Evolutionary conservation across 2,888 invertebrate species (phyloP), one percentile per base, ranked within the genome.

Genomic region (Aromia moschata): DNA sequence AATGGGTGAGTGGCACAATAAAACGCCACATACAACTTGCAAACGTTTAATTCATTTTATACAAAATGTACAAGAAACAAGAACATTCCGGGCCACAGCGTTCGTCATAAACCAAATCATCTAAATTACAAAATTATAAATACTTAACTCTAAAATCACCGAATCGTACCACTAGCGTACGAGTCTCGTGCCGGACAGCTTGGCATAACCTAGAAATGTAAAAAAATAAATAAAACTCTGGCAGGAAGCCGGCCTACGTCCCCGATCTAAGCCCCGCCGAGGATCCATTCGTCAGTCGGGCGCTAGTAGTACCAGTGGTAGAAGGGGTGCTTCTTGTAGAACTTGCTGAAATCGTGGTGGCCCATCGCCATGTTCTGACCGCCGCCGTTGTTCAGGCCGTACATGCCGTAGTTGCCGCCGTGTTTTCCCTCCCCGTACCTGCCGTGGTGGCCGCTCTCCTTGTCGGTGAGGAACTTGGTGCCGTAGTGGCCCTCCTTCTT

Each of bases 281-380:
- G 10, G 4, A 10, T 25, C 20, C 33, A 41, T 31, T 10, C 17
- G 15, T 9, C 14, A 18, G n/a, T 5, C 2, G 20, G 14, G 2
- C n/a, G 20, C 54, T 46, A 67, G 20, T 67, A 67, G 49, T 67
- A 67, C 38, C 56, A 45, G 9, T 62, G 47, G 37, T 86, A 83
- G 57, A 78, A 76, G 9, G 80, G 80, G 73, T 85, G 84, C 71
- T 83, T 84, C 66, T 86, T 84, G 74, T 80, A 86, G 37, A 84
- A 84, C 1, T 84, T 84, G 58, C 79, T 84, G 15, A 83, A 83
- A 55, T 86, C 86, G 61, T 86, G 86, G 68, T 86, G 86, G 0
- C 86, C 86, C 62, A 86, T 83, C 40, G 86, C 77, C 0, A 85
- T 85, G 44, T 86, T 85, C 18, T 85, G 84, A 14, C 86, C 86